Evolutionary conservation across 1,140 invertebrate species (phyloP), one percentile per base, ranked within the genome.

Genomic region (Heliconius hermathena): DNA sequence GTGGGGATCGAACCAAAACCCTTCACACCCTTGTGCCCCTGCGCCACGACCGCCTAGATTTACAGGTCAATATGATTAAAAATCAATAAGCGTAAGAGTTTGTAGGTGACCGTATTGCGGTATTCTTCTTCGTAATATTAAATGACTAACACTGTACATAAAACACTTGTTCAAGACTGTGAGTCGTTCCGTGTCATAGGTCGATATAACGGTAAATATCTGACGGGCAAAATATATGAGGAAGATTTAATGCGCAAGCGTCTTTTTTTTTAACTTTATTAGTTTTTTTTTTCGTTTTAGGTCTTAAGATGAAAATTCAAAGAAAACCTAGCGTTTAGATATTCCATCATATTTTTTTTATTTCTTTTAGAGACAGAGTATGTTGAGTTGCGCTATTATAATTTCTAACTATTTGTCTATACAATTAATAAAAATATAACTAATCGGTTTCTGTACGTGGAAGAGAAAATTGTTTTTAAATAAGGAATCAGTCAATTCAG

Each of bases 141-240:
- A 29, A 13, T 66, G 60, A 66, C 60, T 66, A 66, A 18, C 20
- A 26, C 60, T 29, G 22, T 66, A 29, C 11, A 11, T 26, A 66
- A 29, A 66, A 66, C 60, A 66, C 26, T 66, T 66, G 60, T 66
- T 66, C 60, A 11, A 57, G 26, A 66, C 60, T 26, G n/a, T 57
- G 60, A 66, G n/a, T n/a, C 22, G 60, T 66, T 66, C 60, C 60
- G 26, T 66, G 60, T 66, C 60, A 66, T 66, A 66, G 60, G 60
- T 66, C 60, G 60, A 66, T 66, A 60, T 60, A 66, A 66, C 60
- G 60, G 60, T 13, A 29, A 66, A 57, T 11, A 22, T 3, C 22
- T 60, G 22, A 26, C 57, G 8, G 9, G 9, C 22, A 60, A 60
- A 13, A n/a, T n/a, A 22, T 16, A n/a, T 66, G 13, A 29, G 60